Base-by-base conservation (phyloP, 2,888 invertebrate genomes). In the Ormyrus thymus region DNA sequence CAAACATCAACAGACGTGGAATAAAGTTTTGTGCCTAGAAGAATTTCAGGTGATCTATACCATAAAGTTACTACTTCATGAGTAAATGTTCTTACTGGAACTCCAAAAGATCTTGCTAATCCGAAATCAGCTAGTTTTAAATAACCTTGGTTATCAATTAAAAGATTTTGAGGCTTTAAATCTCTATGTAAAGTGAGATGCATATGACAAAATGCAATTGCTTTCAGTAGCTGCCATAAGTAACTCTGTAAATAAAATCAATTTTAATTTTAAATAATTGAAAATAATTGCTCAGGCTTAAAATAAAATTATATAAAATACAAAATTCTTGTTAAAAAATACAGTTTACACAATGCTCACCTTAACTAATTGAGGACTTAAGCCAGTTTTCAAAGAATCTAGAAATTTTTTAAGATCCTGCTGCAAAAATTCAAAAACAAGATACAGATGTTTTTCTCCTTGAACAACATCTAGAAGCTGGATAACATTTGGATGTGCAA, bases 121-220 rank as follows among this genome's bases (percentile, higher is more conserved):
- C 99, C 99, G 91, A 99, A 99, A 92, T 99, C 99, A 0, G 98
- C 99, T 72, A 98, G 91, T 90, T 99, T 99, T 84, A 99, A 96
- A 86, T 94, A 94, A 0, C 98, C 98, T 79, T 93, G 93, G 9
- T 92, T 92, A 90, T 98, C 97, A 78, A 98, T 95, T 4, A 99
- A 92, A 78, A 99, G 92, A 92, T 99, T 99, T 91, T 98, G 98
- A 45, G 98, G 98, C 90, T 98, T 98, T 71, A 98, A 92, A 91
- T 98, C 98, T 83, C 98, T 93, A 90, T 98, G 98, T 68, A 98
- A 91, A 82, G 98, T 96, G 83, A 97, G 92, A 87, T 95, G 95
- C 7, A 95, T 93, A 89, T 99, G 99, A 88, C 98, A 97, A 91
- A 96, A 98, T 6, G 95, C 94, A 77, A 98, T 93, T 0, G 97